These are phyloP conservation scores for Poliocrania exsul DNA, from an alignment of 2,797 vertebrate genomes.

Conservation along the genomic window DNA sequence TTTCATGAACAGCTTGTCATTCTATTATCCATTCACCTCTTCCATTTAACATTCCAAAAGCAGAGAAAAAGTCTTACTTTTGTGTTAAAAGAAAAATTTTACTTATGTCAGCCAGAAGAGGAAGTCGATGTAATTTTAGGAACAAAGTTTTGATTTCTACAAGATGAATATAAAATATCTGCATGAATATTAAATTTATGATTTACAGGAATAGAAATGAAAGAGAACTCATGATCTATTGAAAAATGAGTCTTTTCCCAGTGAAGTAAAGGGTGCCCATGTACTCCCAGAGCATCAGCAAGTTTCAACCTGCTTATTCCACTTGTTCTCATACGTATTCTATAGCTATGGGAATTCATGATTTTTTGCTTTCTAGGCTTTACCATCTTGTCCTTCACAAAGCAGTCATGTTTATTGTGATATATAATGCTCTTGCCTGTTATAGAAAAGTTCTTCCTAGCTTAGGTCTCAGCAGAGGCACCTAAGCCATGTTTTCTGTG, in stretches of 20 bases:
- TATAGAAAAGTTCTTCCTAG: slow-evolving; percentile 21
- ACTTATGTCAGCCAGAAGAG: neutral
- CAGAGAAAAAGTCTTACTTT: neutral
- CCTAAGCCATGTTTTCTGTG: neutral
- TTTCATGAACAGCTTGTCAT: no score
- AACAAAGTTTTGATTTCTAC: neutral
- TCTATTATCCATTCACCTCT: neutral
- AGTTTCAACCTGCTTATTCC: neutral
- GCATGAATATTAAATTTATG: neutral
- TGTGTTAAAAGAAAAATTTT: neutral
- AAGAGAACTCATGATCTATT: neutral
- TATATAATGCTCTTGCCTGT: neutral
- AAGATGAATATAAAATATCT: neutral
- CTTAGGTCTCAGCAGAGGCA: neutral
- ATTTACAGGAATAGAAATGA: neutral
- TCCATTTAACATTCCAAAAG: neutral
- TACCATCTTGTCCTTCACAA: neutral
- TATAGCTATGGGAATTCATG: neutral
- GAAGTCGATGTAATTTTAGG: neutral
- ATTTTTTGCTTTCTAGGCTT: neutral
- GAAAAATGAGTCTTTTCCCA: neutral
- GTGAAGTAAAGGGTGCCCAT: fast-evolving
- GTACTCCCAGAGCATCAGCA: neutral
- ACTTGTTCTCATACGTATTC: neutral
- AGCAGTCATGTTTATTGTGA: neutral